Evolutionary conservation across 2,797 vertebrate species (phyloP).

Genomic region (Oophaga sylvatica): DNA sequence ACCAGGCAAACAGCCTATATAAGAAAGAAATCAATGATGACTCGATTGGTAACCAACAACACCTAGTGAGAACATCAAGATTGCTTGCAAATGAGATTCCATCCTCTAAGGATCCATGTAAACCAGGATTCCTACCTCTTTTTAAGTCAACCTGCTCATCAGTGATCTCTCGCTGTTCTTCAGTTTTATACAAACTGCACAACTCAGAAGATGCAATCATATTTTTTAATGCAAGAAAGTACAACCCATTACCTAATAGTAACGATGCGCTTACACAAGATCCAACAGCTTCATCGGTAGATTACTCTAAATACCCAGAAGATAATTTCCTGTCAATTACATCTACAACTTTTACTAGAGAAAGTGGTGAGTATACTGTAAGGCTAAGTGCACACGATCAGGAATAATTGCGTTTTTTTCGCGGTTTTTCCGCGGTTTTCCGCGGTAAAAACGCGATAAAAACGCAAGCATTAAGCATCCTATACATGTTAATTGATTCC

Average conservation of each 20-base stretch:
- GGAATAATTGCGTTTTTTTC: too few species aligned
- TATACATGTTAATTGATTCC: too few species aligned
- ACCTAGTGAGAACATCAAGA: neutral
- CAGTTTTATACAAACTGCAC: constrained; percentile 44
- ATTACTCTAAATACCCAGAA: constrained; percentile 18
- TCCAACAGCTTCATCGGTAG: neutral
- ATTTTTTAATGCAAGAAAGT: constrained; percentile 44
- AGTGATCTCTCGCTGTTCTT: constrained; percentile 48
- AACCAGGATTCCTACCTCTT: constrained; percentile 33
- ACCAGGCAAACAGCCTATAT: neutral
- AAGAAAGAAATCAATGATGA: neutral
- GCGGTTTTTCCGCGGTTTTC: too few species aligned
- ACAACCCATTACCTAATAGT: neutral
- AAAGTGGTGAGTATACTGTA: constrained; percentile 32
- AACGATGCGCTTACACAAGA: neutral
- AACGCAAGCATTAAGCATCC: too few species aligned
- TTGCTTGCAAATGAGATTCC: neutral
- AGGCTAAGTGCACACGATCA: too few species aligned
- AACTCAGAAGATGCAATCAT: constrained; percentile 47
- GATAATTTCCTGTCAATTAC: constrained; percentile 10
- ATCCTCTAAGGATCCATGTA: neutral
- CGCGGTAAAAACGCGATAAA: too few species aligned
- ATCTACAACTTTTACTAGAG: neutral
- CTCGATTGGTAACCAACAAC: neutral
- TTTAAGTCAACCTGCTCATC: constrained; percentile 44